Percentiles rank a stretch among this genome's conserved stretches.
Evolutionary conservation across 2,113 vertebrate genomes (phyloP).

Genomic region (Pycnonotus jocosus): DNA sequence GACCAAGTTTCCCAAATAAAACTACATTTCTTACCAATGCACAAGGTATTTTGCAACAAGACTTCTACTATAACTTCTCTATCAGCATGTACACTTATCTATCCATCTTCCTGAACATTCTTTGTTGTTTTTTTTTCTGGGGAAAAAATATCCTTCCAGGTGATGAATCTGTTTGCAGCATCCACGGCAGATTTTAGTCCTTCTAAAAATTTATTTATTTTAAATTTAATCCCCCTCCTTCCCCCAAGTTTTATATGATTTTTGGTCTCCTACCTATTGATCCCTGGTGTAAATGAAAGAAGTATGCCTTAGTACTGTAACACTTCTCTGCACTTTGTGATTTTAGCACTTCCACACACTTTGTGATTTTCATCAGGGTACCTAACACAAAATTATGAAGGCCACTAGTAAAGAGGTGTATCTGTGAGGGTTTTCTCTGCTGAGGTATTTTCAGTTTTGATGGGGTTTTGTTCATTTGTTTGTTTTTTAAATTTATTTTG

Average conservation of each 20-base stretch:
- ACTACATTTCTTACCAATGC: neutral
- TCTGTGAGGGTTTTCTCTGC: rapidly evolving
- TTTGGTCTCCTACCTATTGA: neutral
- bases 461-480: neutral
- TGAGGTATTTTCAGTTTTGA: neutral
- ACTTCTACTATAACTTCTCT: neutral
- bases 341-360: neutral
- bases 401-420: neutral
- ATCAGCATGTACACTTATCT: neutral
- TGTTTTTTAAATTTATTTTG: neutral
- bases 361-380: neutral
- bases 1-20: neutral
- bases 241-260: neutral
- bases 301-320: neutral
- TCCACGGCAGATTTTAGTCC: neutral
- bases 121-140: rapidly evolving
- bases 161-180: neutral
- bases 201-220: neutral
- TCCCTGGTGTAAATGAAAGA: neutral
- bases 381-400: neutral
- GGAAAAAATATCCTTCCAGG: neutral
- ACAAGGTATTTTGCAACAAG: neutral
- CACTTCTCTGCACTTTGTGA: neutral
- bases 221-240: neutral
- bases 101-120: neutral